Evolutionary conservation across 1,140 invertebrate species (phyloP).

Genomic region (Dreissena polymorpha): DNA sequence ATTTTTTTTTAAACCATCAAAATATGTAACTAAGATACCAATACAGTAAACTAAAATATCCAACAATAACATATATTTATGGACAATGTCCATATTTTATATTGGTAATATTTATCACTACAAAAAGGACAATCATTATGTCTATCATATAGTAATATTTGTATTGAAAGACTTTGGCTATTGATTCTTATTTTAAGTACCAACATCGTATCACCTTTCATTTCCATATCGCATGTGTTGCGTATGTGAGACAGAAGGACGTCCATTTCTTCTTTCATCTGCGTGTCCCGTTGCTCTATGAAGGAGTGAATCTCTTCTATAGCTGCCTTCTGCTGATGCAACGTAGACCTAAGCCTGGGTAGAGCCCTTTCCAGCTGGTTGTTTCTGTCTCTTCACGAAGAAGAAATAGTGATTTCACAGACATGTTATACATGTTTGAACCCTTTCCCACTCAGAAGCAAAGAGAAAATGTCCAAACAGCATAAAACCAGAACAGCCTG

Average conservation of each 20-base stretch:
- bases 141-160: neutral
- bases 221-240: slow-evolving; percentile 38
- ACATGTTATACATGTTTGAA: too few species aligned
- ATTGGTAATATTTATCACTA: too few species aligned
- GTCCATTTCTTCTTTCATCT: slow-evolving; percentile 50
- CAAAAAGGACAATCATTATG: too few species aligned
- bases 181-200: neutral
- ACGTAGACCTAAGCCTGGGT: slow-evolving; percentile 22
- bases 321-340: slow-evolving; percentile 34
- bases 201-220: slow-evolving; percentile 37
- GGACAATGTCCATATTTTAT: too few species aligned
- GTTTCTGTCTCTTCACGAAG: slow-evolving; percentile 37
- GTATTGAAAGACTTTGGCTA: neutral
- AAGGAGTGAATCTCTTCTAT: slow-evolving; percentile 49
- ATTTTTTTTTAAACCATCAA: too few species aligned
- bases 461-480: too few species aligned
- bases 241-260: slow-evolving; percentile 45
- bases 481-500: too few species aligned
- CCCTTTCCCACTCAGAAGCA: too few species aligned
- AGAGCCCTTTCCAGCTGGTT: slow-evolving; percentile 25
- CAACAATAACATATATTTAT: too few species aligned
- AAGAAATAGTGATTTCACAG: neutral
- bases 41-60: too few species aligned
- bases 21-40: too few species aligned
- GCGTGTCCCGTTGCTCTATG: slow-evolving; percentile 39